Percentiles rank a stretch among this genome's conserved stretches.
Conservation (phyloP, 2,888 invertebrate genomes). For the Penaeus monodon region DNA sequence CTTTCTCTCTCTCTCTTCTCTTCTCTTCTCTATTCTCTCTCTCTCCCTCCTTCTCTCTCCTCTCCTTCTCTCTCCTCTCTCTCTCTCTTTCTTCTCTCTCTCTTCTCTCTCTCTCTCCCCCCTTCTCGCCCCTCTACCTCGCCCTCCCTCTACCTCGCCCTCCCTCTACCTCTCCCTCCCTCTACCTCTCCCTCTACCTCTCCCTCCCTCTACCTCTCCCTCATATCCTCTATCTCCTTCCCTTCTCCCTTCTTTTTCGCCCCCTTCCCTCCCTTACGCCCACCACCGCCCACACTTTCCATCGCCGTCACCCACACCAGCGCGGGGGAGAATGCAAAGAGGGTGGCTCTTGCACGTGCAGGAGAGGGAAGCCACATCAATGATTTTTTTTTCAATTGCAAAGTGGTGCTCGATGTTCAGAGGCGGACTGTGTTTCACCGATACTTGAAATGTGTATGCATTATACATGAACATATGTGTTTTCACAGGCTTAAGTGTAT, state of each 20-base stretch:
- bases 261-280: too few species aligned
- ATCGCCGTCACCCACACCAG: too few species aligned
- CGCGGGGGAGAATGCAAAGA: too few species aligned
- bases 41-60: background rate
- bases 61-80: background rate
- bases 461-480: background rate
- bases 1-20: conserved; percentile 9
- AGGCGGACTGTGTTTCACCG: too few species aligned
- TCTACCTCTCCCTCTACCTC: background rate
- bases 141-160: background rate
- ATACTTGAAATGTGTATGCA: too few species aligned
- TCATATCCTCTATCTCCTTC: background rate
- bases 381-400: too few species aligned
- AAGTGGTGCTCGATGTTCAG: too few species aligned
- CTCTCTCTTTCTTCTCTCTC: background rate
- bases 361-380: too few species aligned
- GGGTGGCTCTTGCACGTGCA: too few species aligned
- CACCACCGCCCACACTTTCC: too few species aligned
- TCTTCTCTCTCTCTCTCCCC: background rate
- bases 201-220: background rate
- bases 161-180: background rate
- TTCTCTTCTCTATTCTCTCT: conserved; percentile 15
- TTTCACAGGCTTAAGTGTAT: background rate
- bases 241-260: background rate
- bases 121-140: background rate